Percentiles rank a stretch among this genome's conserved stretches.
phyloP scores from a whole-genome alignment of 2,113 vertebrate genomes.

The Meleagris gallopavo region DNA sequence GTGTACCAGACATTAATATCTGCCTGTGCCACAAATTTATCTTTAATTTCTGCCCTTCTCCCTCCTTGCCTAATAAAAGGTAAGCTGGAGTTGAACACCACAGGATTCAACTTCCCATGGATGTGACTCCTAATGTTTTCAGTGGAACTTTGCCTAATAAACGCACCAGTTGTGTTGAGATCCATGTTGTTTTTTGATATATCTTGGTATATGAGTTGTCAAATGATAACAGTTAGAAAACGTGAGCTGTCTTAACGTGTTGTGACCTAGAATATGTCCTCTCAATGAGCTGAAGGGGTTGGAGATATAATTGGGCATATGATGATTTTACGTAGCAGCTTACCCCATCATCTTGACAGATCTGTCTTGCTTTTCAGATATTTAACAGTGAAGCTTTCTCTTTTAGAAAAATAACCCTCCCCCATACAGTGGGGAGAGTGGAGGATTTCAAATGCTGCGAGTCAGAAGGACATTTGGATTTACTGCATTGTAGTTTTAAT shows the following conservation, averaged over 20 bases:
- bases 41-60: neutral
- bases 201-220: neutral
- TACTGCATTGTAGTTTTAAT: slow-evolving; percentile 11
- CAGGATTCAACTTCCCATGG: neutral
- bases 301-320: neutral
- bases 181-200: neutral
- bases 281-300: slow-evolving; percentile 2
- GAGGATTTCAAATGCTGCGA: slow-evolving; percentile 13
- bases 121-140: neutral
- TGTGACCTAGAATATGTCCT: neutral
- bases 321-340: neutral
- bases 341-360: neutral
- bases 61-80: neutral
- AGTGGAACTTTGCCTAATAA: neutral
- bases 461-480: neutral
- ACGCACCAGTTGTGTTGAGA: neutral
- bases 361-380: neutral
- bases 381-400: neutral
- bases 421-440: neutral
- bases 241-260: neutral
- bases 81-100: neutral
- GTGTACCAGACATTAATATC: neutral
- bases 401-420: neutral
- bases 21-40: neutral
- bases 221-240: neutral